Percentiles rank a stretch among this genome's conserved stretches.
Conservation (phyloP, 2,797 vertebrate species). For the Cichlasoma orientale region DNA sequence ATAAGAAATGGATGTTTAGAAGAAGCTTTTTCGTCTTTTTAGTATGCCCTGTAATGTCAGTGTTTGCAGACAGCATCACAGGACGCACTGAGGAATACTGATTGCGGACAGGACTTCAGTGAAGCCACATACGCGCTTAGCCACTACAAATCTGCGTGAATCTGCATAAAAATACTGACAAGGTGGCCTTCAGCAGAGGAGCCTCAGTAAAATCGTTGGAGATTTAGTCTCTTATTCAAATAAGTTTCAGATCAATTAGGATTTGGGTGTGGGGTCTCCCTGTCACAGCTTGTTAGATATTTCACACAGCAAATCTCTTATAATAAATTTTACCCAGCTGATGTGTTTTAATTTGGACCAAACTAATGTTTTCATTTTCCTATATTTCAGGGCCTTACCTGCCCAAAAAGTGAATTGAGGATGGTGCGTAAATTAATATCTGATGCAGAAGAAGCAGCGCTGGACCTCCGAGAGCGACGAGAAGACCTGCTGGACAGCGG, state of each 20-base stretch:
- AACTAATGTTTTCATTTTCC: not conserved
- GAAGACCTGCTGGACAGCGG: constrained; percentile 84
- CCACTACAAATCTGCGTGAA: not conserved
- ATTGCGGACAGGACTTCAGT: constrained; percentile 9
- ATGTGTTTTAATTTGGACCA: not conserved
- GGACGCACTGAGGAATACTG: constrained; percentile 21
- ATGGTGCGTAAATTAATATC: constrained; percentile 89
- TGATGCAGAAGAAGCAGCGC: constrained; percentile 80
- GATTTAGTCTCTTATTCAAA: accelerated
- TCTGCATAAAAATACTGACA: not conserved
- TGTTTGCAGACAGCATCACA: constrained; percentile 33
- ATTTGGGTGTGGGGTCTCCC: not conserved
- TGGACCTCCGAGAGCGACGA: constrained; percentile 81
- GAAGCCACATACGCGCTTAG: constrained; percentile 12
- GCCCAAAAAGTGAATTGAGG: constrained; percentile 94
- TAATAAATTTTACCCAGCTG: not conserved
- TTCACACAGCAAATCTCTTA: not conserved
- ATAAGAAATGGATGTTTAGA: constrained; percentile 53
- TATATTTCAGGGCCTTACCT: constrained; percentile 82
- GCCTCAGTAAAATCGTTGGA: not conserved
- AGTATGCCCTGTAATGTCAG: constrained; percentile 9
- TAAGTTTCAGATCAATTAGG: not conserved
- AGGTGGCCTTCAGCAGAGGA: not conserved
- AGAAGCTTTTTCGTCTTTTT: not conserved
- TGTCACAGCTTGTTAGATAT: not conserved